A percentile compares a stretch with the other conserved stretches of the same genome.
phyloP scores from a whole-genome alignment of 2,797 vertebrate genomes.

The Ctenopoma multispine region DNA sequence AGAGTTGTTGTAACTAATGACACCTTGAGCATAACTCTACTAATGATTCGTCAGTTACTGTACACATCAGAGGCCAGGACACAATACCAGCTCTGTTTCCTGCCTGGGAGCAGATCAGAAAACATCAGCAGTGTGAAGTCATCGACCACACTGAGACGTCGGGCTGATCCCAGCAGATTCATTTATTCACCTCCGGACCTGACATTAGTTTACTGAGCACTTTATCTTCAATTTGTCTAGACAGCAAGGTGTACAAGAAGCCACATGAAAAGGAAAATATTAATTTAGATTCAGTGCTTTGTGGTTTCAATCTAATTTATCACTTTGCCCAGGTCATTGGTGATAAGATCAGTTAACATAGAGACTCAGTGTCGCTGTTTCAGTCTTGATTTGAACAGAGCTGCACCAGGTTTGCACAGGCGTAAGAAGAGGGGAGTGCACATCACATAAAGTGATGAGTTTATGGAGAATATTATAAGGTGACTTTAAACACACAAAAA shows the following conservation, averaged over 20 bases:
- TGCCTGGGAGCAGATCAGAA: conserved; percentile 56
- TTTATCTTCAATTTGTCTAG: conserved; percentile 35
- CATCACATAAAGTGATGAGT: too few species aligned
- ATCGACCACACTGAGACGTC: conserved; percentile 35
- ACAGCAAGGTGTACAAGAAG: conserved; percentile 16
- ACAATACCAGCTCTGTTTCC: conserved; percentile 57
- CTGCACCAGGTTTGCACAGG: neutral
- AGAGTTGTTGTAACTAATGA: conserved; percentile 37
- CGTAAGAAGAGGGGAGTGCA: too few species aligned
- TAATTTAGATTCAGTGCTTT: conserved; percentile 1
- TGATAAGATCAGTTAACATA: neutral
- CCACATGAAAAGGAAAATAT: conserved; percentile 15
- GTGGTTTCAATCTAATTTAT: conserved; percentile 2
- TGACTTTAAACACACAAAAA: neutral
- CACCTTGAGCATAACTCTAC: conserved; percentile 32
- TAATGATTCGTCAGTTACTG: conserved; percentile 68
- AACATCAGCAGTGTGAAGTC: conserved; percentile 62
- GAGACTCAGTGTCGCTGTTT: neutral
- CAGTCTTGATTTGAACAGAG: neutral
- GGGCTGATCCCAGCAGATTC: conserved; percentile 26
- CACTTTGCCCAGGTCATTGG: neutral
- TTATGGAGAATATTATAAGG: too few species aligned
- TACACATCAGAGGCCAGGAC: conserved; percentile 54
- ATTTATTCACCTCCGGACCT: conserved; percentile 18
- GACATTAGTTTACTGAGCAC: conserved; percentile 11